A percentile compares a stretch with the other conserved stretches of the same genome.
Evolutionary conservation across 2,888 invertebrate species (phyloP).

Genomic region (Caenorhabditis sp.): DNA sequence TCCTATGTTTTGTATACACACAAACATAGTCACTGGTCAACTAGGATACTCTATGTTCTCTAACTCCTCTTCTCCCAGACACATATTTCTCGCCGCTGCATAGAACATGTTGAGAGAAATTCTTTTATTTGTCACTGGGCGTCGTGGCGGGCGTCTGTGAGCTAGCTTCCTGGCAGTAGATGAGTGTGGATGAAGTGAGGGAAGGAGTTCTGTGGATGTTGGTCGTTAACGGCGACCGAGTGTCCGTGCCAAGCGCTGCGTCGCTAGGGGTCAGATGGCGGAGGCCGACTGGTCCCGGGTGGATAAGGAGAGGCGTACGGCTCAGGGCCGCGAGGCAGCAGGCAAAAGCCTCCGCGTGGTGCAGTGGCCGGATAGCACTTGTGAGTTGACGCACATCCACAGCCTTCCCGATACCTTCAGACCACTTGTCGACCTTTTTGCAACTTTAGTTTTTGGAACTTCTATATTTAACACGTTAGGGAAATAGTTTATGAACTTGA

Average conservation of each 20-base stretch:
- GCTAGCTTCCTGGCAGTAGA: conserved; percentile 14
- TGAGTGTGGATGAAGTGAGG: conserved; percentile 18
- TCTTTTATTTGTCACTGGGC: conserved; percentile 13
- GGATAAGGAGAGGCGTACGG: conserved; percentile 56
- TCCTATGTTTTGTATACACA: no score
- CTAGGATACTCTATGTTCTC: no score
- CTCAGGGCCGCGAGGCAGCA: conserved; percentile 63
- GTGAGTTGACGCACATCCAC: conserved; percentile 25
- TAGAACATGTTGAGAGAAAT: background rate
- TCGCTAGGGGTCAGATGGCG: conserved; percentile 40
- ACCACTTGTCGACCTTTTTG: conserved; percentile 34
- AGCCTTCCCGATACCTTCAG: conserved; percentile 41
- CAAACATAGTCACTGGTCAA: no score
- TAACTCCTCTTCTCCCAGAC: no score
- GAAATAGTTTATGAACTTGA: background rate
- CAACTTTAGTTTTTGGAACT: background rate
- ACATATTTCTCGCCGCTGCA: no score
- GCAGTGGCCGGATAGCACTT: conserved; percentile 54
- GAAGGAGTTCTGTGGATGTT: conserved; percentile 31
- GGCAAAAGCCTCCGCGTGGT: conserved; percentile 59
- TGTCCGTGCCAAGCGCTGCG: conserved; percentile 47
- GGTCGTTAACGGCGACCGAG: no score
- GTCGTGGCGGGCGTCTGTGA: conserved; percentile 51
- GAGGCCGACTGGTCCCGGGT: conserved; percentile 39
- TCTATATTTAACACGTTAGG: no score